Base-by-base conservation (phyloP, 2,888 invertebrate species). In the Netelia inedita region DNA sequence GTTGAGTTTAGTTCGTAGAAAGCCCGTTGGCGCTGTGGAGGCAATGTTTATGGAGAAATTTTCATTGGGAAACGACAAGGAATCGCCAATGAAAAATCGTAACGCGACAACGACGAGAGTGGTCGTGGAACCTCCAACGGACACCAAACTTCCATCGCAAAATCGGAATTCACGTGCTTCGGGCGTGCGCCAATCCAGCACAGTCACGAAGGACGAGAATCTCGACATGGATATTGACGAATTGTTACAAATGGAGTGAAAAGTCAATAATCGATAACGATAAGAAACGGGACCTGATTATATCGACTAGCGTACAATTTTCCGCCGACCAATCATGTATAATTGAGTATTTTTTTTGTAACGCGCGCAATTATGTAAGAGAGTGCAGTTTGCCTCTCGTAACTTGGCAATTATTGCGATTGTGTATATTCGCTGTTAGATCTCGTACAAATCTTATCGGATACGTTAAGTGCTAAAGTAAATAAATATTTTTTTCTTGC, bases 11-110 rank as follows among this genome's bases (percentile, higher is more conserved):
- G 88, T 91, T 11, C 89, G 91, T 3, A 90, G 89, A 43, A 92
- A 92, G 63, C 94, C 94, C 9, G 87, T 83, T 2, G 93, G 93
- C 35, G 91, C 93, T 0, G 85, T 93, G 28, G 93, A 94, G 86
- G 89, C 94, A 19, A 92, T 94, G 88, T 92, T 92, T 80, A 79
- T 89, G 55, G 86, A 90, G 0, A 89, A 86, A 50, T 85, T 66
- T 2, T 41, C 50, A 43, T 9, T 61, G 0, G 43, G 35, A 41
- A 50, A 16, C 6, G 84, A 87, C 8, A 65, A 28, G 14, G 46
- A 79, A 21, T 21, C 35, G n/a, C 46, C 57, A 5, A 21, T 21
- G 19, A 57, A 55, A 10, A 28, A 21, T 21, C 5, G 8, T 6
- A 16, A 28, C 6, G 8, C 14, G 19, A 69, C 10, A 5, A 68